Base-by-base conservation (phyloP, 1,140 invertebrate species). In the Drosophila pandora region DNA sequence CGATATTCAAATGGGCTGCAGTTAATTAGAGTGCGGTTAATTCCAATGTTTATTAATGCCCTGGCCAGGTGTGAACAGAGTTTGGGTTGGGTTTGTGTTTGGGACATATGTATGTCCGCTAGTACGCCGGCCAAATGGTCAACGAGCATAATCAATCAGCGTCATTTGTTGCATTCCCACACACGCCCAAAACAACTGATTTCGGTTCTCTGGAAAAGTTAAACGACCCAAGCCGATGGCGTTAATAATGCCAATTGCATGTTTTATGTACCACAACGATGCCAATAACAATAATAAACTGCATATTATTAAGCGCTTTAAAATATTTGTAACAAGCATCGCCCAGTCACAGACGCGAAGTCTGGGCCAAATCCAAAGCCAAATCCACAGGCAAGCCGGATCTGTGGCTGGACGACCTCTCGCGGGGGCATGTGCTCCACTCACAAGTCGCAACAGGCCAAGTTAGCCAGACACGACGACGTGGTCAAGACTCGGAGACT, bases 181-280 rank as follows among this genome's bases (percentile, higher is more conserved):
- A 85, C 82, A 85, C 78, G 58, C 81, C 69, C 78, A 25, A 43
- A 17, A 30, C 23, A 49, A 13, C n/a, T 13, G 41, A 43, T 22
- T 43, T 30, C 39, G 60, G 70, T 74, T 53, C 60, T 62, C 63
- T 41, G 78, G 54, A 71, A 69, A 56, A 65, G 48, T 82, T 61
- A 82, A 87, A 75, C 68, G 62, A 62, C 22, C 49, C 64, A 43
- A 62, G 83, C 82, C 82, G 73, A 82, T 85, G 83, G 83, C 82
- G 82, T 85, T 88, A 88, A 87, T 85, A 85, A 85, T 85, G 83
- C 82, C 82, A 85, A 85, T 85, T 85, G 82, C 83, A 78, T 78
- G 69, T 82, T 88, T 84, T 87, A 84, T 84, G 81, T 82, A 74
- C 82, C 64, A 62, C 82, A 82, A 68, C 82, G 68, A 81, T 63